Evolutionary conservation across 1,140 invertebrate species (phyloP), one percentile per base, ranked within the genome.

Genomic region (Oreohelix idahoensis): DNA sequence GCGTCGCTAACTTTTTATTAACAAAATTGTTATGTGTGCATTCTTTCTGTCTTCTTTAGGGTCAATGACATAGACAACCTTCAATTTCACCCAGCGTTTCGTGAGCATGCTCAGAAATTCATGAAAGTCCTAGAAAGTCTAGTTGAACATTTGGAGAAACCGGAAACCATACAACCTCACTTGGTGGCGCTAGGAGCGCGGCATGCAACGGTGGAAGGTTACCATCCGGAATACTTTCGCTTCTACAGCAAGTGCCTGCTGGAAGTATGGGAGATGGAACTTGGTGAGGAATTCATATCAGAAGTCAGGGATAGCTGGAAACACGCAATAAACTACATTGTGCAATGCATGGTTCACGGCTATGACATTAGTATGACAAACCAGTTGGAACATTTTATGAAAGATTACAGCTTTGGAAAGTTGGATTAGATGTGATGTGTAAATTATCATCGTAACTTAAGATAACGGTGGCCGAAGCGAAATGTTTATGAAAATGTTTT

Each of bases 221-320:
- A 87, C 83, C 81, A 87, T 66, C 66, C 84, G 20, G 82, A 85
- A 69, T 87, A 89, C 84, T 89, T 89, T 69, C 70, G 71, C 23
- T 82, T 87, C 32, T 89, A 84, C 86, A 86, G 75, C 81, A 89
- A 89, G 82, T 86, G 85, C 69, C 71, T 89, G 53, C 78, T 89
- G 58, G 85, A 88, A 32, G 87, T 87, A 5, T 89, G 89, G 89
- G 89, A 89, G 79, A 81, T 70, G 35, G 83, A 84, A 15, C 87
- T 89, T 20, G 87, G 89, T 0, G 87, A 89, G 63, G 87, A 88
- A 76, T 89, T 88, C 51, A 89, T 87, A 71, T 76, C 76, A 73
- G 89, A 89, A 83, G 87, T 89, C 2, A 66, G 84, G 29, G 87
- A 89, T 11, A 81, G 84, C 74, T 89, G 89, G 89, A 70, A 53